Evolutionary conservation across 2,797 vertebrate genomes (phyloP).

Genomic region (Labeo calbasu): DNA sequence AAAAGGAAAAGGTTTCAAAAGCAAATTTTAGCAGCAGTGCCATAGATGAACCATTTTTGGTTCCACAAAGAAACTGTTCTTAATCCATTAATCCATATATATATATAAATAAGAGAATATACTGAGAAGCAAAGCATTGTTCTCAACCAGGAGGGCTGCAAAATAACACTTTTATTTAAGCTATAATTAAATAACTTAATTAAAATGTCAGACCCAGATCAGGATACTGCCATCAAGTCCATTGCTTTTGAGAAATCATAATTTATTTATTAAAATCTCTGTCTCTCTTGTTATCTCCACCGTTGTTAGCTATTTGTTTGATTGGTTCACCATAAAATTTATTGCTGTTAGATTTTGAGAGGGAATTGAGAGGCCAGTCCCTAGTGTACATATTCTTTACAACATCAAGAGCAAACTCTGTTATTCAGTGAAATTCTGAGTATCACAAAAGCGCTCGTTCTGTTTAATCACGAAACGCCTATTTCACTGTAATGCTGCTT

Average conservation of each 20-base stretch:
- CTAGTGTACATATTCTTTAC: background rate
- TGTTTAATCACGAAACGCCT: background rate
- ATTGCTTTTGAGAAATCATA: background rate
- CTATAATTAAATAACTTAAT: background rate
- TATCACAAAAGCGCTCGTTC: slow-evolving; percentile 22
- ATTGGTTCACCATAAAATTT: background rate
- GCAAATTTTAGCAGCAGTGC: background rate
- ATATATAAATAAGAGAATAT: too few species aligned
- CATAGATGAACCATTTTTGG: too few species aligned
- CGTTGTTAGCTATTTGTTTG: background rate
- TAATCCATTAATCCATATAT: too few species aligned
- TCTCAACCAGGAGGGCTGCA: too few species aligned
- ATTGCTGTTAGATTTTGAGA: background rate
- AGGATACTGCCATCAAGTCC: too few species aligned
- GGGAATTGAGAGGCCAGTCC: background rate
- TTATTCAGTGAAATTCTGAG: slow-evolving; percentile 17
- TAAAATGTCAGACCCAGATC: background rate
- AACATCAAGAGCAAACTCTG: background rate
- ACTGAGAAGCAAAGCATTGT: too few species aligned
- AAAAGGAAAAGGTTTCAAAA: background rate
- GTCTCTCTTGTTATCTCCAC: background rate
- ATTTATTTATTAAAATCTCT: background rate
- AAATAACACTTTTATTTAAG: background rate
- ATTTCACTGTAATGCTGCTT: slow-evolving; percentile 2
- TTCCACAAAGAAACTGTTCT: too few species aligned